These are phyloP conservation scores for Nothobranchius furzeri DNA, from an alignment of 2,113 vertebrate genomes.

Conservation along the genomic window DNA sequence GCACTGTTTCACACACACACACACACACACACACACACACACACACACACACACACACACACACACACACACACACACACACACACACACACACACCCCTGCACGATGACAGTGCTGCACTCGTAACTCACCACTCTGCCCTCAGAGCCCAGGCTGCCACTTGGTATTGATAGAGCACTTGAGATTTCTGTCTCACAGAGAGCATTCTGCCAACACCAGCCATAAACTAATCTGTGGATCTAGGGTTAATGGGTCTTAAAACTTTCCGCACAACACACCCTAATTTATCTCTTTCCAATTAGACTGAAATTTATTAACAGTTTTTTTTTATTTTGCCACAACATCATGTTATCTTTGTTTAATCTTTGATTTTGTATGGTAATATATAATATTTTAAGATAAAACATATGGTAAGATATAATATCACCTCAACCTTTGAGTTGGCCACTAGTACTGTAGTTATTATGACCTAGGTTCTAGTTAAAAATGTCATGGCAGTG, in stretches of 20 bases:
- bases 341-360: conserved; percentile 16
- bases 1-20: conserved; percentile 19
- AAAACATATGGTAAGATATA: no score
- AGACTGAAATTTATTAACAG: conserved; percentile 26
- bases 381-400: not conserved
- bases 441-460: no score
- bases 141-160: conserved; percentile 55
- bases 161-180: conserved; percentile 66
- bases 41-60: no score
- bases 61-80: no score
- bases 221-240: conserved; percentile 64
- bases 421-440: not conserved
- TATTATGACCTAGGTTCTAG: no score
- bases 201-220: conserved; percentile 57
- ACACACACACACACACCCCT: not conserved
- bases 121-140: conserved; percentile 63
- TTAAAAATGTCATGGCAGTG: no score
- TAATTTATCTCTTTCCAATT: conserved; percentile 66
- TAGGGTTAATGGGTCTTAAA: conserved; percentile 70
- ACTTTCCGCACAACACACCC: conserved; percentile 32
- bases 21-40: no score
- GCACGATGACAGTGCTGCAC: conserved; percentile 46
- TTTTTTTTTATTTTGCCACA: not conserved
- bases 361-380: not conserved
- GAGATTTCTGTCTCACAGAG: conserved; percentile 67